phyloP scores from a whole-genome alignment of 2,113 vertebrate species.

The Melanocharis versteri region DNA sequence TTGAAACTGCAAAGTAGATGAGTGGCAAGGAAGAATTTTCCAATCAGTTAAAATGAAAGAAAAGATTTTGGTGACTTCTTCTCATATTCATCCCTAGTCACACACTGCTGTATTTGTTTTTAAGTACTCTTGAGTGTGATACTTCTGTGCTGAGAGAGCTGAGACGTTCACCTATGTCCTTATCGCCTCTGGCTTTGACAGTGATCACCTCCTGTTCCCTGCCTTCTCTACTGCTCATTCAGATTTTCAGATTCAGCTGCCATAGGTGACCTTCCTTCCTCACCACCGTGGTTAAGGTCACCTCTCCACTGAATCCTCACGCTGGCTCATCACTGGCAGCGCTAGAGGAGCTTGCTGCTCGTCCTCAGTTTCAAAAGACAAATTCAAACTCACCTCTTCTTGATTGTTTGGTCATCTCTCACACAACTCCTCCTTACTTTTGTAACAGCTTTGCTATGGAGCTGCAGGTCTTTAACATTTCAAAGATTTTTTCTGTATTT shows the following conservation, averaged over 20 bases:
- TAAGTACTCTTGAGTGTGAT: not conserved
- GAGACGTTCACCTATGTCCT: not conserved
- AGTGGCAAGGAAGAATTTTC: not conserved
- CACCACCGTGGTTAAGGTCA: too few species aligned
- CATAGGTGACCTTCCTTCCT: not conserved
- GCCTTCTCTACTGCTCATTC: not conserved
- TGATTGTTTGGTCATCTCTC: not conserved
- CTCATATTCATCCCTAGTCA: not conserved
- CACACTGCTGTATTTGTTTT: not conserved
- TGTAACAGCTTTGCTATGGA: not conserved
- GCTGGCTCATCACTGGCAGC: not conserved
- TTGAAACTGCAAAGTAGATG: not conserved
- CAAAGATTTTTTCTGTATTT: not conserved
- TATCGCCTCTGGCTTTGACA: not conserved
- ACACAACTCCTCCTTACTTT: not conserved
- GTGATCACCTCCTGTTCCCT: not conserved
- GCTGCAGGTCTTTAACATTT: not conserved
- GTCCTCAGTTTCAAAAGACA: not conserved
- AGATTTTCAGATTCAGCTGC: not conserved
- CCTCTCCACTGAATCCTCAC: too few species aligned
- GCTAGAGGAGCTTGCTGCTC: not conserved
- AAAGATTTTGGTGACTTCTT: not conserved
- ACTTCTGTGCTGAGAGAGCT: not conserved
- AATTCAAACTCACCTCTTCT: not conserved
- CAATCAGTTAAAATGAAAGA: not conserved